Base-by-base conservation (phyloP, 2,888 invertebrate species). In the Lithophane ornitopus region DNA sequence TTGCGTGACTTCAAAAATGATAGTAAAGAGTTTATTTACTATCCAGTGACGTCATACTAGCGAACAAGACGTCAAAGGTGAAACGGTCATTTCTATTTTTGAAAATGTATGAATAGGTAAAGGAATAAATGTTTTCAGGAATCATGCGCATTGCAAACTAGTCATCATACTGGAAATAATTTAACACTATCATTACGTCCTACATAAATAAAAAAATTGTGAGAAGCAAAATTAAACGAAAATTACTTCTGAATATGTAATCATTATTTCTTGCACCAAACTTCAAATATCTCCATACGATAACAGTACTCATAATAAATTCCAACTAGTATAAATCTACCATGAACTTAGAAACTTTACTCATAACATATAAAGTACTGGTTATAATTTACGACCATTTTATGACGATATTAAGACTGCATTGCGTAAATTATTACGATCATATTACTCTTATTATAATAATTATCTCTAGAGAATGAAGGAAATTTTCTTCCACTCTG, bases 401-500 rank as follows among this genome's bases (percentile, higher is more conserved):
- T 68, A 81, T 41, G 39, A 69, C 16, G 28, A 66, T 52, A 70
- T 67, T 52, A 67, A 67, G 28, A 63, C 52, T 71, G 22, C n/a
- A 54, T 67, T 54, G 63, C 14, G 34, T 62, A 54, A 52, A 61
- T 69, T 58, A 67, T 78, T 67, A 70, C 46, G 46, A 78, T 72
- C 52, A 74, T 46, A 58, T 14, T 26, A 41, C n/a, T 56, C 61
- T 34, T 67, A 34, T 22, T 62, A 52, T 54, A 62, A 56, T 71
- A 49, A 68, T 63, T 65, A 74, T 74, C 62, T 63, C 19, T 63
- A 28, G 59, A 74, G 58, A 67, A 62, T 34, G 41, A 70, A 79
- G 79, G 70, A 74, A 83, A 70, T 67, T 74, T 81, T 79, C 84
- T 73, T 59, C 56, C 12, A 82, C 22, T 65, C n/a, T 4, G n/a